Evolutionary conservation across 2,113 vertebrate species (phyloP), one percentile per base, ranked within the genome.

Genomic region (Notarius quadriscutis): DNA sequence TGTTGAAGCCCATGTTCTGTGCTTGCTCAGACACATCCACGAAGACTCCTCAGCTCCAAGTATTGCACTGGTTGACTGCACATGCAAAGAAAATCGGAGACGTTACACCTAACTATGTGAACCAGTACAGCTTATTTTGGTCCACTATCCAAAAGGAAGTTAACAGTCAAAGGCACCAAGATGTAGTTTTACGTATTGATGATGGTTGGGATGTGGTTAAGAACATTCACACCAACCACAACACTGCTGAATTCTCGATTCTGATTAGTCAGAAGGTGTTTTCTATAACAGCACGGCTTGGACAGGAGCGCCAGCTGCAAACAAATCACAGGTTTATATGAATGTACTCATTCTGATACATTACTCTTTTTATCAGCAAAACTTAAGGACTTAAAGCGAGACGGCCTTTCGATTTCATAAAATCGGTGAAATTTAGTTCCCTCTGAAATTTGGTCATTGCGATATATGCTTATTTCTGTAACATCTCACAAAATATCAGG

Each of bases 21-120:
- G 20, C 69, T 48, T 55, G 84, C 30, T 27, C 75, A 0, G 11
- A 53, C 53, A 60, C 5, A 63, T 81, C 84, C 41, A 69, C 60
- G 8, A 53, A 86, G 58, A 82, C 55, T 71, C 72, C 27, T 69
- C 20, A 63, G 53, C 77, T 74, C 87, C 25, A 27, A 55, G 25
- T 72, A 81, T 53, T 58, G 57, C 65, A 34, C 53, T 57, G 27
- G 17, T 7, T 84, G 65, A 51, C n/a, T 7, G 65, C 7, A 18
- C n/a, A 71, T 6, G 0, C n/a, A 55, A 55, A 34, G 20, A 74
- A 48, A 48, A 51, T 50, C 17, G 9, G 4, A 7, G 27, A 67
- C 11, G 30, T 69, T 34, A 71, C 30, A 72, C 5, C 7, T 34
- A 17, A 71, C 2, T 5, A 5, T 30, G 48, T 22, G 69, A 25